Conservation (phyloP, 2,888 invertebrate species). For the Pardosa pseudoannulata region DNA sequence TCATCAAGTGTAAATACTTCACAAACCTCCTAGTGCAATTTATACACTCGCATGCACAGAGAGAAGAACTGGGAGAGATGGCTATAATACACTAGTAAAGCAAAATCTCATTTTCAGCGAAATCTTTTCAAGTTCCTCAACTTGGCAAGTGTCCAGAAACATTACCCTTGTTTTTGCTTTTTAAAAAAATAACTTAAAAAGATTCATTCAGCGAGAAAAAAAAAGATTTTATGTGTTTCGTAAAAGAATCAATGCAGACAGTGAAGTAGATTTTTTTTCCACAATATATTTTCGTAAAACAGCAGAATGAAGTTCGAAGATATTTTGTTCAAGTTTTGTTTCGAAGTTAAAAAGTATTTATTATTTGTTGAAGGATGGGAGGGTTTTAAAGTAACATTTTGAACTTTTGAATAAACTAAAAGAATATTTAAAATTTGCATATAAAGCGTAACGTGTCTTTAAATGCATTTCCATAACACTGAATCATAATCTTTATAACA, state of each 20-base stretch:
- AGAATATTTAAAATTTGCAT: too few relatives aligned
- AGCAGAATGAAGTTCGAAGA: not conserved
- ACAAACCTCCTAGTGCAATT: too few relatives aligned
- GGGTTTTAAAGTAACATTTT: not conserved
- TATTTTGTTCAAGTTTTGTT: not conserved
- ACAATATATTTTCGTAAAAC: not conserved
- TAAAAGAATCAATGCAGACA: not conserved
- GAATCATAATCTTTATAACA: too few relatives aligned
- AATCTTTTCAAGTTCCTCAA: constrained; percentile 26
- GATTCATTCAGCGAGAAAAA: constrained; percentile 23
- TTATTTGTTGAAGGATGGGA: not conserved
- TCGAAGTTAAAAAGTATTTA: not conserved
- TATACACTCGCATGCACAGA: too few relatives aligned
- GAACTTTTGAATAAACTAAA: too few relatives aligned
- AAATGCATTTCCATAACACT: too few relatives aligned
- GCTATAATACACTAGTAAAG: not conserved
- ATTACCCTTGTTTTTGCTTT: constrained; percentile 21
- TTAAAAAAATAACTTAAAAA: constrained; percentile 16
- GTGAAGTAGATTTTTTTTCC: not conserved
- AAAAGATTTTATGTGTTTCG: constrained; percentile 6
- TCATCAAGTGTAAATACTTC: too few relatives aligned
- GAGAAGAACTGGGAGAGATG: not conserved
- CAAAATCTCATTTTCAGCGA: constrained; percentile 26
- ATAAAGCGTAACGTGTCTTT: too few relatives aligned
- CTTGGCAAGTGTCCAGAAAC: constrained; percentile 41